These are phyloP conservation scores for Meleagris gallopavo DNA, from an alignment of 2,113 vertebrate species.

Conservation along the genomic window DNA sequence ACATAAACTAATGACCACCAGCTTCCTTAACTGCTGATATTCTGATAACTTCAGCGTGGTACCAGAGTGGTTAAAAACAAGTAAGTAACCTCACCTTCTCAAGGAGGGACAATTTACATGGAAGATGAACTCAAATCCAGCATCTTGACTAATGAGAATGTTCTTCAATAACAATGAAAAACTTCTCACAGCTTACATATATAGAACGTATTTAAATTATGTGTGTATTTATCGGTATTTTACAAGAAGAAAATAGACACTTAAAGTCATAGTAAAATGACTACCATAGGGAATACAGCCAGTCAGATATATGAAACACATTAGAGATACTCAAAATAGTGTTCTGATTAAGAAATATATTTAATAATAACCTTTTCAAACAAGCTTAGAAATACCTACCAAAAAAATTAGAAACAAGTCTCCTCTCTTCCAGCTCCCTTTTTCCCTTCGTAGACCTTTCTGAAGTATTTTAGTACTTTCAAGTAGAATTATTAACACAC, in stretches of 20 bases:
- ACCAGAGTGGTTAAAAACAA: background rate
- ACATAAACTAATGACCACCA: background rate
- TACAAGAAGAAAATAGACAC: background rate
- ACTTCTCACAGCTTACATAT: background rate
- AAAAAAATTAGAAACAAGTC: background rate
- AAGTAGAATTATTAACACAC: background rate
- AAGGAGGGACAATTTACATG: background rate
- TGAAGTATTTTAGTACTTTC: background rate
- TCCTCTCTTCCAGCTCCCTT: background rate
- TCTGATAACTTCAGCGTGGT: background rate
- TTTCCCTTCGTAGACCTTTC: background rate
- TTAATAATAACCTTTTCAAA: background rate
- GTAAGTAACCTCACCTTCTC: background rate
- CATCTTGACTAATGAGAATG: background rate
- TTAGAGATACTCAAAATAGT: background rate
- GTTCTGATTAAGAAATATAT: background rate
- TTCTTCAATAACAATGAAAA: background rate
- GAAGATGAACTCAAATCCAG: background rate
- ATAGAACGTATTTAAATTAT: background rate
- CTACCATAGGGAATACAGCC: background rate
- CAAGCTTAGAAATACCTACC: background rate
- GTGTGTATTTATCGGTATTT: background rate
- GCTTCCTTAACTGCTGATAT: background rate
- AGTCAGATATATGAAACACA: background rate
- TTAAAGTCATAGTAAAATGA: background rate